Base-by-base conservation (phyloP, 2,113 vertebrate genomes). In the Stomatorhinus ivindoensis region DNA sequence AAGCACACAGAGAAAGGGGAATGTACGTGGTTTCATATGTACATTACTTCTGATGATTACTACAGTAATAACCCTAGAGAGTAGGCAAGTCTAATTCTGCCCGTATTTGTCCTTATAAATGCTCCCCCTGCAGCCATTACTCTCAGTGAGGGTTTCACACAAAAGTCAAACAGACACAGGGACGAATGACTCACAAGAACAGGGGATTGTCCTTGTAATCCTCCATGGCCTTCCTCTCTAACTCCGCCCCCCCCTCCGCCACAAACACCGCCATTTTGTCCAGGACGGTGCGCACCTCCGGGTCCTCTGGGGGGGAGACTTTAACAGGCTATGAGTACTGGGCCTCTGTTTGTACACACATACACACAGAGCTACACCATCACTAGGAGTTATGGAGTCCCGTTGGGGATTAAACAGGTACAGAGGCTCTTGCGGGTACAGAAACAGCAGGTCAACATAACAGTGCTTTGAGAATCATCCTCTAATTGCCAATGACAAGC, bases 271-370 rank as follows among this genome's bases (percentile, higher is more conserved):
- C 98, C 97, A 99, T 96, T 96, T 99, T 98, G 95, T 99, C 95
- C 93, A 98, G 96, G 94, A 99, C 97, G 90, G 96, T 96, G 89
- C 96, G 95, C 92, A 96, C 96, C 93, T 98, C 98, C 89, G 95
- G 92, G 94, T 99, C 98, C 97, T 98, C 98, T 99, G 98, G 98
- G 96, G 98, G 98, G 96, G 97, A 98, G 96, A 99, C 98, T 99
- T 99, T 98, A 98, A 99, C 96, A 98, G 95, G 96, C 97, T 97
- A 97, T 99, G 95, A 99, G 98, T 98, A 98, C 95, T 94, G 95
- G 96, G 95, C 95, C 93, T 96, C 94, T 95, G 95, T 91, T 93
- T 94, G 94, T 95, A 97, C 96, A 95, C 94, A 92, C 91, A 93
- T 93, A 87, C 94, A 93, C 50, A 93, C 94, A 27, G 93, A 94